Conservation (phyloP, 2,888 invertebrate genomes). For the Cylindroiulus punctatus region DNA sequence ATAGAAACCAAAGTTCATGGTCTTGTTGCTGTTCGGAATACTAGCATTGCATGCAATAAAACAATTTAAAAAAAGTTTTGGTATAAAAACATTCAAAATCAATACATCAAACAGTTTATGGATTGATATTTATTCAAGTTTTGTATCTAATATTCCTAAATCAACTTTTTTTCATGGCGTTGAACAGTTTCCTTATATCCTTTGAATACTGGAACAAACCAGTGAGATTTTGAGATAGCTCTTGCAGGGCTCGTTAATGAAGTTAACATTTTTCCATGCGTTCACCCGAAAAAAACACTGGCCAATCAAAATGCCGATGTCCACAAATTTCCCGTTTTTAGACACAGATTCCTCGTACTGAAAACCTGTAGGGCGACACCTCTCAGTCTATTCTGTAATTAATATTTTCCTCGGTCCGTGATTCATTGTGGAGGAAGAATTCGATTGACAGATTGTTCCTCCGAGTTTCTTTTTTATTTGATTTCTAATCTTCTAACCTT, state of each 20-base stretch:
- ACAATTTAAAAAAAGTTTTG: too few relatives aligned
- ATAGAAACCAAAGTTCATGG: background rate
- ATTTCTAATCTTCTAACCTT: conserved; percentile 40
- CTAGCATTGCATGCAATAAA: too few relatives aligned
- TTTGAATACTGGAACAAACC: background rate
- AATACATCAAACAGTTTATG: too few relatives aligned
- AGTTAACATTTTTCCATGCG: background rate
- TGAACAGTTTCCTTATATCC: background rate
- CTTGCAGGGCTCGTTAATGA: background rate
- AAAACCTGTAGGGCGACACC: background rate
- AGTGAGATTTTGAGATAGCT: background rate
- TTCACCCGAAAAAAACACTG: background rate
- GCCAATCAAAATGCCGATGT: background rate
- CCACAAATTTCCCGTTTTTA: background rate
- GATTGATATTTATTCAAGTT: too few relatives aligned
- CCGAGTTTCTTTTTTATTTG: background rate
- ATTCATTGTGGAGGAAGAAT: conserved; percentile 33
- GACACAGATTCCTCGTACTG: background rate
- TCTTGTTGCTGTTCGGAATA: too few relatives aligned
- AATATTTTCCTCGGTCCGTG: background rate
- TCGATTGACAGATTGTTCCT: conserved; percentile 35
- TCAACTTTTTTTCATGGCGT: too few relatives aligned
- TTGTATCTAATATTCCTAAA: too few relatives aligned
- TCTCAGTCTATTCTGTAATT: background rate
- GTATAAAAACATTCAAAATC: too few relatives aligned